phyloP scores from a whole-genome alignment of 2,888 invertebrate genomes.

The Arge pagana region DNA sequence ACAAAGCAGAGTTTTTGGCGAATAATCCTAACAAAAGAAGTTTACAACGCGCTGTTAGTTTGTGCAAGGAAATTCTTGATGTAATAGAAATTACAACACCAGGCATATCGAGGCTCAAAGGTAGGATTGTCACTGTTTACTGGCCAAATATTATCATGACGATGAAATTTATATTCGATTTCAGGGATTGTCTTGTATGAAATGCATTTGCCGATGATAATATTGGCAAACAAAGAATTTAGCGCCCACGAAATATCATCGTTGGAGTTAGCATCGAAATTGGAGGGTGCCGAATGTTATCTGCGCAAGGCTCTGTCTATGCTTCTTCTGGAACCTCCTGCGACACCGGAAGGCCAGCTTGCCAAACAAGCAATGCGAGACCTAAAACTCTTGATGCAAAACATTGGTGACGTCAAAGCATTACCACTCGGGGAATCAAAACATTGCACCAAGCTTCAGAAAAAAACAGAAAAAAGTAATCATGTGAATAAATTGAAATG shows the following conservation, averaged over 20 bases:
- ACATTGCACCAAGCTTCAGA: too few species aligned
- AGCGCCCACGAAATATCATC: slow-evolving; percentile 65
- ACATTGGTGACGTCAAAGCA: slow-evolving; percentile 55
- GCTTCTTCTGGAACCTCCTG: slow-evolving; percentile 72
- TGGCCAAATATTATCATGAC: background rate
- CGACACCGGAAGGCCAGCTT: slow-evolving; percentile 74
- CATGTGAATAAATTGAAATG: too few species aligned
- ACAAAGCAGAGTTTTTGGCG: slow-evolving; percentile 43
- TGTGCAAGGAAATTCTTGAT: slow-evolving; percentile 69
- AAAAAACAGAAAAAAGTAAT: too few species aligned
- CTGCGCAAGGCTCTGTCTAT: slow-evolving; percentile 68
- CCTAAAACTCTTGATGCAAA: slow-evolving; percentile 64
- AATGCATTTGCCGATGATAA: slow-evolving; percentile 69
- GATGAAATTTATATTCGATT: slow-evolving; percentile 43
- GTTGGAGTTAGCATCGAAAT: slow-evolving; percentile 62
- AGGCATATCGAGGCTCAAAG: slow-evolving; percentile 71
- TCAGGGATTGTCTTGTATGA: slow-evolving; percentile 77
- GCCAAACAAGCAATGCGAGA: slow-evolving; percentile 71
- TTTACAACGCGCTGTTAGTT: slow-evolving; percentile 67
- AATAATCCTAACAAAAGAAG: slow-evolving; percentile 58
- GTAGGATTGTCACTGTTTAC: slow-evolving; percentile 50
- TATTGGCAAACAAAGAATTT: slow-evolving; percentile 68
- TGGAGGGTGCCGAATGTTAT: slow-evolving; percentile 64
- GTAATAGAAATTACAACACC: slow-evolving; percentile 72
- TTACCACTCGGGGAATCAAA: too few species aligned